Evolutionary conservation across 2,113 vertebrate species (phyloP).

Genomic region (Steatornis caripensis): DNA sequence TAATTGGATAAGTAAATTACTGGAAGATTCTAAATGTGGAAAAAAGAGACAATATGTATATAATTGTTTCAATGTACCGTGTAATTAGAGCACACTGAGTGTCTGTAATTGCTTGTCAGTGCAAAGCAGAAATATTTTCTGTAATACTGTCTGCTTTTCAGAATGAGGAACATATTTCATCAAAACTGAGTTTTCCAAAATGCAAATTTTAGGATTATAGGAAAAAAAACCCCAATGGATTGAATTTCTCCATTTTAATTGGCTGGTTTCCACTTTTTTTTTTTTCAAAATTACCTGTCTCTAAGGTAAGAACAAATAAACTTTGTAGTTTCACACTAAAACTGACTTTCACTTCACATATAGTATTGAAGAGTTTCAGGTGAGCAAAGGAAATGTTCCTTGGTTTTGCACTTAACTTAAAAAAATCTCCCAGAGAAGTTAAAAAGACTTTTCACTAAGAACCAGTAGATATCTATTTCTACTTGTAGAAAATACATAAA

Average conservation of each 20-base stretch:
- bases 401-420: neutral
- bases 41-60: neutral
- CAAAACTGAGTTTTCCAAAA: neutral
- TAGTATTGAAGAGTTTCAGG: neutral
- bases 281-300: neutral
- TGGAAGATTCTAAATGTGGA: neutral
- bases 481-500: neutral
- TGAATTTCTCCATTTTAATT: neutral
- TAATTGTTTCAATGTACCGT: neutral
- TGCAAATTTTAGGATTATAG: neutral
- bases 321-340: neutral
- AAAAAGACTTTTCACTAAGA: neutral
- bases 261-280: neutral
- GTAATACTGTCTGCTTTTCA: neutral
- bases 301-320: neutral
- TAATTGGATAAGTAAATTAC: neutral
- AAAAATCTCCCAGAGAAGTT: neutral
- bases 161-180: neutral
- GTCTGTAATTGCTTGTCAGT: neutral
- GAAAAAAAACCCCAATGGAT: neutral
- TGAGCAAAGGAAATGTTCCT: neutral
- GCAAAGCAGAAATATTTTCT: neutral
- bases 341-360: neutral
- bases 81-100: neutral
- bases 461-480: neutral